Evolutionary conservation across 2,113 vertebrate species (phyloP).

Genomic region (Etheostoma cragini): DNA sequence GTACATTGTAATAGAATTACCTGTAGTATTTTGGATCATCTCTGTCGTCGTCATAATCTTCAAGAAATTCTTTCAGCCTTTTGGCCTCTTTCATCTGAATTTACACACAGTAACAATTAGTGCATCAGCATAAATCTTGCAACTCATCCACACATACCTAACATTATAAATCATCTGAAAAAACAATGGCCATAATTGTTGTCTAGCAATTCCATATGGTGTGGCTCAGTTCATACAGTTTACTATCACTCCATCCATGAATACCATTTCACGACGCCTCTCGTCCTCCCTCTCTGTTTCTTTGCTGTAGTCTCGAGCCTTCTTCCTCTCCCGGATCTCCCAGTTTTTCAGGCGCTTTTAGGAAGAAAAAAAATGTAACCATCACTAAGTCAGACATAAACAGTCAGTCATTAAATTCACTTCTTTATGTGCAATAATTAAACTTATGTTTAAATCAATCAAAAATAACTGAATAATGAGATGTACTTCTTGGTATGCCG

Average conservation of each 20-base stretch:
- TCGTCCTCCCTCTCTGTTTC: constrained; percentile 93
- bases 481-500: constrained; percentile 95
- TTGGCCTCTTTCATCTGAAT: constrained; percentile 97
- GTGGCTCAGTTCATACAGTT: no score
- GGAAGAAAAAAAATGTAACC: constrained; percentile 16
- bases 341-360: constrained; percentile 94
- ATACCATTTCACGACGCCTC: constrained; percentile 92
- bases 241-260: not conserved
- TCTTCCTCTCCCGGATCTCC: constrained; percentile 96
- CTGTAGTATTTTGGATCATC: constrained; percentile 99
- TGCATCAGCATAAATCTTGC: not conserved
- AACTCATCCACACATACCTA: not conserved
- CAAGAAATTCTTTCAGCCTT: constrained; percentile 96
- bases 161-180: not conserved
- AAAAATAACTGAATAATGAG: not conserved
- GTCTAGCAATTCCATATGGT: not conserved
- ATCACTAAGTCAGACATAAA: not conserved
- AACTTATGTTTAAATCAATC: not conserved
- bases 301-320: constrained; percentile 93
- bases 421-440: not conserved
- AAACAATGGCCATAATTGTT: not conserved
- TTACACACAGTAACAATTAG: constrained; percentile 3
- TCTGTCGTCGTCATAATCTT: constrained; percentile 98
- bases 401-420: no score
- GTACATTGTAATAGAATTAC: constrained; percentile 52